Conservation (phyloP, 1,140 invertebrate species). For the Cyclina sinensis region DNA sequence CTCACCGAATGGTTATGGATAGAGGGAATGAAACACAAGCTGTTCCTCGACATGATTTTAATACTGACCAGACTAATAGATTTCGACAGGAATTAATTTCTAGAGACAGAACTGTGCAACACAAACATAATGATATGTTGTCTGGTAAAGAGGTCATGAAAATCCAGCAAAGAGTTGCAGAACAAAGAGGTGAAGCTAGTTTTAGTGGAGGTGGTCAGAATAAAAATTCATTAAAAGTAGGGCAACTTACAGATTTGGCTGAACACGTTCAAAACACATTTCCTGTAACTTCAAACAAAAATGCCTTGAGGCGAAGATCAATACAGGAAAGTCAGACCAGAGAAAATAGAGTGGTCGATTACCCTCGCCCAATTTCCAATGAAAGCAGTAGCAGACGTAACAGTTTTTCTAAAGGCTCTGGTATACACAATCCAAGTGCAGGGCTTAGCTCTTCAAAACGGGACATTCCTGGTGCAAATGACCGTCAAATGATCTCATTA, state of each 20-base stretch:
- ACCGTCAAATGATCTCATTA: constrained; percentile 28
- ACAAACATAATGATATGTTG: constrained; percentile 37
- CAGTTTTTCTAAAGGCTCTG: not conserved
- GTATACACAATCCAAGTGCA: not conserved
- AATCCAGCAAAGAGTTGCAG: constrained; percentile 52
- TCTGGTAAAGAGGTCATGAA: constrained; percentile 55
- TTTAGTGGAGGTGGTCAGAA: not conserved
- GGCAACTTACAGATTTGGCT: not conserved
- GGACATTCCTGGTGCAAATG: not conserved
- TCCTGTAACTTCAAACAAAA: not conserved
- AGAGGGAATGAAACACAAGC: not conserved
- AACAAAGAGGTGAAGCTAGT: constrained; percentile 27
- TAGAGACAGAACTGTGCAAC: not conserved
- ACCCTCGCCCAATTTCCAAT: not conserved
- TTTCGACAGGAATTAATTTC: not conserved
- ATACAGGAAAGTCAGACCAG: not conserved
- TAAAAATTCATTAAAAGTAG: not conserved
- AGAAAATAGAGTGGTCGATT: not conserved
- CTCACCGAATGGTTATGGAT: not conserved
- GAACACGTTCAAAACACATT: not conserved
- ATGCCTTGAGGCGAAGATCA: not conserved
- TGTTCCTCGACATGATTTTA: not conserved
- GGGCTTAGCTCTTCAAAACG: not conserved
- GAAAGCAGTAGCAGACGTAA: not conserved
- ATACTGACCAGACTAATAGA: not conserved